Base-by-base conservation (phyloP, 2,888 invertebrate species). In the Macropis europaea region DNA sequence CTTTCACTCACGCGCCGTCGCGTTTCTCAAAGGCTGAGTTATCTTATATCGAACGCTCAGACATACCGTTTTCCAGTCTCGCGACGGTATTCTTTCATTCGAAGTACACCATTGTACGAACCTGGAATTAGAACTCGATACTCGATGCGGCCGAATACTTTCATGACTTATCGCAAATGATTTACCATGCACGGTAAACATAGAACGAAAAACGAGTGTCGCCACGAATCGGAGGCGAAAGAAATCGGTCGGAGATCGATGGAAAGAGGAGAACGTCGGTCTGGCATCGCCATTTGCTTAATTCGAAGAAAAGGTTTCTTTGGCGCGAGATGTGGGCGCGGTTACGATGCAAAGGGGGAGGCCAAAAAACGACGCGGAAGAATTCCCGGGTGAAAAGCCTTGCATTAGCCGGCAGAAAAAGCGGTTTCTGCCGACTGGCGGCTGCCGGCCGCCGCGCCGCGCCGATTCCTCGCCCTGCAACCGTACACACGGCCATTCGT, bases 331-430 rank as follows among this genome's bases (percentile, higher is more conserved):
- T n/a, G 15, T 24, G 38, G 38, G 6, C 13, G 67, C 48, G 70
- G 53, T 40, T 30, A 30, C 54, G 26, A 7, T 32, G 72, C 52
- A 48, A 63, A 63, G 47, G 57, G 22, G 47, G 30, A 19, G 42
- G 15, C 45, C 30, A 36, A 63, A 53, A 62, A 70, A 72, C 48
- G 62, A 57, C 26, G 28, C 2, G 15, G 34, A 71, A 54, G 63
- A 70, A 63, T 59, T 43, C 19, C n/a, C 53, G 42, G n/a, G 38
- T 70, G 73, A 73, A 73, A 73, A 62, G 59, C 56, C 70, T 60
- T 54, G 69, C 72, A 54, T 70, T 63, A 64, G 48, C 40, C 28
- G 54, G 56, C 40, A 50, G 68, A 73, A 71, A 73, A 73, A 71
- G 73, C 50, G 61, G 59, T 66, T 64, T 70, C 69, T n/a, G n/a